A percentile compares a stretch with the other conserved stretches of the same genome.
Conservation (phyloP, 2,797 vertebrate species). For the Acipenser ruthenus region DNA sequence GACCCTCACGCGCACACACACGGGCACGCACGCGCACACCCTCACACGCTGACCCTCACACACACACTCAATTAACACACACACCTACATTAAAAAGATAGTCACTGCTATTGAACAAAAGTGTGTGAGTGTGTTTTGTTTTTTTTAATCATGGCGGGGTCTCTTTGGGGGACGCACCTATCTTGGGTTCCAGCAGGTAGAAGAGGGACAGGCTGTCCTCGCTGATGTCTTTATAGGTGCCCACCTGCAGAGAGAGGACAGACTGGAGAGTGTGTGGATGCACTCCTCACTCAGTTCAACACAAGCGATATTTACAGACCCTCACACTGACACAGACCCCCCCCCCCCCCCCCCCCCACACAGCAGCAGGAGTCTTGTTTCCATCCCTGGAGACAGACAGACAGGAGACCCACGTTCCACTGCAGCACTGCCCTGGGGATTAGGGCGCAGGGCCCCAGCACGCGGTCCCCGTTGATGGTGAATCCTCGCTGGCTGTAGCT, state of each 20-base stretch:
- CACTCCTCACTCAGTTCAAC: neutral
- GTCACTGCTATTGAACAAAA: neutral
- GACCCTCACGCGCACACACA: too few relatives aligned
- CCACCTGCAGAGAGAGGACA: slow-evolving; percentile 57
- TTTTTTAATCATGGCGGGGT: neutral
- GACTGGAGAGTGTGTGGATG: neutral
- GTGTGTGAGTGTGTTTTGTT: neutral
- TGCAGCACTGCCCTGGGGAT: slow-evolving; percentile 78
- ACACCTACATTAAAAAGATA: neutral
- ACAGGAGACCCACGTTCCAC: slow-evolving; percentile 63
- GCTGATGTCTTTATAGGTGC: slow-evolving; percentile 69
- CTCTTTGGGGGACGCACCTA: slow-evolving; percentile 59
- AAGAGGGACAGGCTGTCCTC: slow-evolving; percentile 83
- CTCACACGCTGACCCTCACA: neutral
- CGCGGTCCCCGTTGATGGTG: slow-evolving; percentile 62
- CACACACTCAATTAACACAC: too few relatives aligned
- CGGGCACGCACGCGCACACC: too few relatives aligned
- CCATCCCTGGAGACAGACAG: too few relatives aligned
- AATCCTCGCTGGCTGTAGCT: slow-evolving; percentile 72
- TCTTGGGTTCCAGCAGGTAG: slow-evolving; percentile 77
- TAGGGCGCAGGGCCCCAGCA: slow-evolving; percentile 80
- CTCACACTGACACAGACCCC: too few relatives aligned
- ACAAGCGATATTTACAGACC: neutral
- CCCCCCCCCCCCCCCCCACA: too few relatives aligned
- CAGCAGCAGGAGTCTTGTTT: too few relatives aligned